Conservation (phyloP, 2,113 vertebrate species). For the Campylomormyrus numenius region DNA sequence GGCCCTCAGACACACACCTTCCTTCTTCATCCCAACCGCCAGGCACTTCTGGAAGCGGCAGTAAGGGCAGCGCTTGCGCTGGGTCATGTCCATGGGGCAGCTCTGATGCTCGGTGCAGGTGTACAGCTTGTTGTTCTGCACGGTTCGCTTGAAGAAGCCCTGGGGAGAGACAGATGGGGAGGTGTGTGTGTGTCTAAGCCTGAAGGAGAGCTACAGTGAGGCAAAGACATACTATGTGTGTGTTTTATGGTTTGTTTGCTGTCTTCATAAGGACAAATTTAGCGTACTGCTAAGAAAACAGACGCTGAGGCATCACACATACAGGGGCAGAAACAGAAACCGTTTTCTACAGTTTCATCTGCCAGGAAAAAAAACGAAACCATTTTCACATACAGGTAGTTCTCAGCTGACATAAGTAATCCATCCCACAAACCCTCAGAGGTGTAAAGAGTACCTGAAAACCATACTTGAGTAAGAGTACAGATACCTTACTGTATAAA, state of each 20-base stretch:
- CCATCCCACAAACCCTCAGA: background rate
- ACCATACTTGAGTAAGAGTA: too few relatives aligned
- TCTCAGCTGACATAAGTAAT: background rate
- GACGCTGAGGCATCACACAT: background rate
- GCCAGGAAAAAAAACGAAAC: background rate
- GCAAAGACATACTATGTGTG: background rate
- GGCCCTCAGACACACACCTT: slow-evolving; percentile 48
- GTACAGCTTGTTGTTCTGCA: slow-evolving; percentile 70
- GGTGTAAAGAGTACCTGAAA: too few relatives aligned
- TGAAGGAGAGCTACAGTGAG: background rate
- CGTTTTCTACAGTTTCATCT: background rate
- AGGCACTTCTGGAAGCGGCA: slow-evolving; percentile 72
- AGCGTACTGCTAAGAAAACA: background rate
- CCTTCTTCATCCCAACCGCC: slow-evolving; percentile 68
- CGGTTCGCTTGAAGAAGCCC: slow-evolving; percentile 73
- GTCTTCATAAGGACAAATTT: background rate
- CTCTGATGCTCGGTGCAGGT: slow-evolving; percentile 60
- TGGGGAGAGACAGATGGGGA: slow-evolving; percentile 24
- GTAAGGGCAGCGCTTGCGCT: slow-evolving; percentile 68
- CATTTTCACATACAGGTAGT: background rate
- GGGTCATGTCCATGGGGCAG: slow-evolving; percentile 63
- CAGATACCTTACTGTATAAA: too few relatives aligned
- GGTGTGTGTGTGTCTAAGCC: background rate
- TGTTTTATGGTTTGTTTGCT: background rate
- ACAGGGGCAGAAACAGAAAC: background rate